Base-by-base conservation (phyloP, 2,888 invertebrate species). In the Drosophila neonasuta region DNA sequence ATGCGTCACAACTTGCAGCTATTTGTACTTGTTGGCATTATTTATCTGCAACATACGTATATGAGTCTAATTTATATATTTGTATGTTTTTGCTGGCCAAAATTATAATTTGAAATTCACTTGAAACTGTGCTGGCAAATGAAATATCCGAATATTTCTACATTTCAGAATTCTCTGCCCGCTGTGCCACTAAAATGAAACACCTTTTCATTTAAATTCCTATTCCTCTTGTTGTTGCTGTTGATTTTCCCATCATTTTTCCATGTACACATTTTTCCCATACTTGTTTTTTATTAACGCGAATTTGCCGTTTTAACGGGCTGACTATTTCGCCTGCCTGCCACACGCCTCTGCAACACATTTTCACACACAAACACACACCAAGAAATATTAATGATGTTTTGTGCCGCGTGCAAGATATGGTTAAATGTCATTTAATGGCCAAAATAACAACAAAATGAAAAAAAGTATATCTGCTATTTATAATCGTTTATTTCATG, bases 101-200 rank as follows among this genome's bases (percentile, higher is more conserved):
- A 68, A 83, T 24, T 24, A 24, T 63, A 60, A 66, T 68, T 71
- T 2, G 50, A 64, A 76, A 61, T 81, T 76, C 79, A 73, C 55
- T 76, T 71, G 80, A 83, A 82, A 66, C 50, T 54, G 63, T 54
- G 63, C 51, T 70, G 79, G 75, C 73, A 70, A 73, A 79, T 60
- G 34, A 58, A 50, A 62, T 71, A 32, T 54, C n/a, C 39, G n/a
- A 61, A 65, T 24, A n/a, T 80, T 63, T 78, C 39, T 52, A 63
- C 60, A 68, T 68, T 76, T 65, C 0, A 49, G 56, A 74, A 59
- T 83, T 46, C 48, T 44, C n/a, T 62, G 24, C 48, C 49, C 44
- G 64, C 55, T 64, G 72, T 76, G 85, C 70, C 73, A 81, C 64
- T 67, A 69, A 82, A 80, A 83, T 42, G 83, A 82, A 82, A 87